Base-by-base conservation (phyloP, 2,797 vertebrate species). In the Pipistrellus pipistrellus region DNA sequence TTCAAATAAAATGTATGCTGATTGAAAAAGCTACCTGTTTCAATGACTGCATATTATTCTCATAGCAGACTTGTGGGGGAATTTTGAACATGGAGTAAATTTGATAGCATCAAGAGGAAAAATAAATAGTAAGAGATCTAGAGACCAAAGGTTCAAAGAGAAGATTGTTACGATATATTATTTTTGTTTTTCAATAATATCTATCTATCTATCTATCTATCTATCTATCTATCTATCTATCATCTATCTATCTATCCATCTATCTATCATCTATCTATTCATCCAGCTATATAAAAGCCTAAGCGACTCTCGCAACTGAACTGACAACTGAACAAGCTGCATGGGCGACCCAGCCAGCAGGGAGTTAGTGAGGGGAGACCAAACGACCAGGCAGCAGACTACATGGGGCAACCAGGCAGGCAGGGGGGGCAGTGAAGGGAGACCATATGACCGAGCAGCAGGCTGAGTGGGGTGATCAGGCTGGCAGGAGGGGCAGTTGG, bases 141-240 rank as follows among this genome's bases (percentile, higher is more conserved):
- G 15, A 88, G 32, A 68, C 0, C 41, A 77, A 17, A 86, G 3
- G 4, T 53, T 17, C 20, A 35, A 68, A 76, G 10, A 27, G 4
- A 4, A 32, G 11, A 76, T 41, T 80, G 2, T 7, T 48, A 0
- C 1, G 64, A 1, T 68, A 3, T 48, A 3, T 77, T 80, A 41
- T 41, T 92, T 95, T 91, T 59, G 23, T 57, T 95, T 84, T 64
- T 17, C 6, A 96, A 96, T 62, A 93, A 32, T 44, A 9, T 92
- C 14, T 85, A 6, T 57, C 57, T 69, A 69, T 46, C 30, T 62
- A 46, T 30, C 21, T 35, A n/a, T n/a, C n/a, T n/a, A n/a, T n/a
- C n/a, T 44, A 9, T 92, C 14, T 85, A 6, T 57, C 57, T 69
- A 69, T 46, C 30, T 62, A 46, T 30, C 21, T 35, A 53, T 53